Conservation (phyloP, 2,113 vertebrate species). For the Sisor rabdophorus region DNA sequence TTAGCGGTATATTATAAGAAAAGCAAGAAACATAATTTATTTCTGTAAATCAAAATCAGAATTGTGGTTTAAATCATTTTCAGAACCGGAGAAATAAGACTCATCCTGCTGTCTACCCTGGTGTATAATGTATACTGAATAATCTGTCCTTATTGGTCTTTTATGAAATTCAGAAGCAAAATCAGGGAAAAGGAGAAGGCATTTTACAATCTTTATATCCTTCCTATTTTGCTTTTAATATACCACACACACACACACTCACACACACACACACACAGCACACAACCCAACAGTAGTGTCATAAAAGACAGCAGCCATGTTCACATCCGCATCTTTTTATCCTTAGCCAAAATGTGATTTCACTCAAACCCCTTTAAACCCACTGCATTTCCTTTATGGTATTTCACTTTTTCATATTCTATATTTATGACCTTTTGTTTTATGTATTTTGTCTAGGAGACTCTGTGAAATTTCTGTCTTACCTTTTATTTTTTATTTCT, state of each 20-base stretch:
- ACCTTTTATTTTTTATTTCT: not conserved
- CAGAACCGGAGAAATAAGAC: conserved; percentile 9
- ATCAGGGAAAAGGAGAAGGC: conserved; percentile 46
- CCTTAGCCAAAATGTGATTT: conserved; percentile 11
- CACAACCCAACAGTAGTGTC: conserved; percentile 28
- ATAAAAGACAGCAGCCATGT: conserved; percentile 46
- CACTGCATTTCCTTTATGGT: not conserved
- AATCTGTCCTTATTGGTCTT: conserved; percentile 69
- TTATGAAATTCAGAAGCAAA: conserved; percentile 67
- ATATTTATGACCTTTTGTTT: conserved; percentile 15
- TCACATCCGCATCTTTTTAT: conserved; percentile 29
- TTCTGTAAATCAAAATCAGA: not conserved
- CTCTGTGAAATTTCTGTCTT: conserved; percentile 54
- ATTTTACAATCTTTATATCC: conserved; percentile 41
- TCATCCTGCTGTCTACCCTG: conserved; percentile 64
- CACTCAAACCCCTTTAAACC: not conserved
- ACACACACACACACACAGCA: conserved; percentile 14
- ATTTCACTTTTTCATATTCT: conserved; percentile 9
- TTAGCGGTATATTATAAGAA: not conserved
- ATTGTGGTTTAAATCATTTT: not conserved
- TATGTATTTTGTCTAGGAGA: conserved; percentile 54
- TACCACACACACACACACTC: conserved; percentile 12
- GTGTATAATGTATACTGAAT: conserved; percentile 70
- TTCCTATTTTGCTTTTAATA: conserved; percentile 53
- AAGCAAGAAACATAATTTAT: not conserved